These are phyloP conservation scores for Pangasius djambal DNA, from an alignment of 2,797 vertebrate genomes.

Conservation along the genomic window DNA sequence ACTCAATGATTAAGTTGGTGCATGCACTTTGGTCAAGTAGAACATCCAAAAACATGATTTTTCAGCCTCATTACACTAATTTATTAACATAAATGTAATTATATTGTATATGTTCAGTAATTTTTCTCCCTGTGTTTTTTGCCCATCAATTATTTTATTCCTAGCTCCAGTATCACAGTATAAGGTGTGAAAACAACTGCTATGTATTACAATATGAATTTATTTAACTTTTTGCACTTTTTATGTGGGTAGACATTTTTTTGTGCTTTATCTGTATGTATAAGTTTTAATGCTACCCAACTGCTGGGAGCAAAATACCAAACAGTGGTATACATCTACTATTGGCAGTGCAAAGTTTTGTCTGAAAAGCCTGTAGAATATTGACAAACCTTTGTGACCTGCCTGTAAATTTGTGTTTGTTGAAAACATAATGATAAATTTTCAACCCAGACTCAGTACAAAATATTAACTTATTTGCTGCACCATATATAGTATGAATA, in stretches of 20 bases:
- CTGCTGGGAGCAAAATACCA: neutral
- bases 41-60: too few species aligned
- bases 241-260: neutral
- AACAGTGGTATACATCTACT: neutral
- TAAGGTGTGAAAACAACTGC: neutral
- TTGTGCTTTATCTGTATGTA: neutral
- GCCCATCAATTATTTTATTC: too few species aligned
- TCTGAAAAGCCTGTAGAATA: neutral
- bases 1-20: neutral
- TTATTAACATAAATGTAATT: too few species aligned
- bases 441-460: neutral
- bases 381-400: neutral
- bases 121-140: too few species aligned
- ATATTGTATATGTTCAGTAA: too few species aligned
- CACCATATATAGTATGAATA: neutral
- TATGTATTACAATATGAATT: neutral
- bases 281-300: neutral
- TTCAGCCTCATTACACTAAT: too few species aligned
- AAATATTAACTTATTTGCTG: neutral
- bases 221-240: too few species aligned
- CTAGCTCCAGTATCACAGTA: neutral
- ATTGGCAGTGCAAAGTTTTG: neutral
- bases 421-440: neutral
- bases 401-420: neutral
- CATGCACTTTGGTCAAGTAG: neutral